A percentile compares a stretch with the other conserved stretches of the same genome.
phyloP scores from a whole-genome alignment of 2,113 vertebrate species.

The Hassar affinis region DNA sequence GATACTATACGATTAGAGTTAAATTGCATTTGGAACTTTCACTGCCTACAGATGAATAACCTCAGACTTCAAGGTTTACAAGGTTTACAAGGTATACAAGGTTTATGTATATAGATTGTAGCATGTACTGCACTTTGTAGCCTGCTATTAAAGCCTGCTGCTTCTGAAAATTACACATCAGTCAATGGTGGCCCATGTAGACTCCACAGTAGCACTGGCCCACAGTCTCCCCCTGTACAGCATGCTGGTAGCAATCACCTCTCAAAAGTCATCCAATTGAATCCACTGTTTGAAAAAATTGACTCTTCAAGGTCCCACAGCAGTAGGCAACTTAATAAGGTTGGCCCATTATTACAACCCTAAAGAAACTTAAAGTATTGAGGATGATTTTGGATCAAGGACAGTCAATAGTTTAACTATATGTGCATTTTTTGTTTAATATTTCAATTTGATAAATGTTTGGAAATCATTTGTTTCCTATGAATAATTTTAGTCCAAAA shows the following conservation, averaged over 20 bases:
- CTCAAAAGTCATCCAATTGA: conserved; percentile 41
- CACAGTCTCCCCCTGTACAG: conserved; percentile 28
- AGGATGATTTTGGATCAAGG: conserved; percentile 41
- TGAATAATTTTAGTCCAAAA: not conserved
- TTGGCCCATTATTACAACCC: conserved; percentile 53
- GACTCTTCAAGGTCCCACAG: conserved; percentile 61
- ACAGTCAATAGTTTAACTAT: conserved; percentile 21
- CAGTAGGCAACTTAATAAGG: conserved; percentile 54
- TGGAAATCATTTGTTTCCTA: not conserved
- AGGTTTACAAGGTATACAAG: no score
- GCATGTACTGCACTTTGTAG: conserved; percentile 28
- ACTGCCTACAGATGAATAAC: conserved; percentile 47
- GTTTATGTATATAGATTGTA: conserved; percentile 36
- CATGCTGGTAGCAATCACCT: conserved; percentile 34
- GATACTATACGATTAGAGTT: not conserved
- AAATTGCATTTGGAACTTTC: conserved; percentile 15
- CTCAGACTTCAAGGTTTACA: no score
- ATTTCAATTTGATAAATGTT: not conserved
- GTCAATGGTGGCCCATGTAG: conserved; percentile 31
- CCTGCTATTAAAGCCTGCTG: conserved; percentile 55
- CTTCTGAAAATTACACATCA: conserved; percentile 57
- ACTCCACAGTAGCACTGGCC: conserved; percentile 27
- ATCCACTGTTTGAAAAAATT: conserved; percentile 54
- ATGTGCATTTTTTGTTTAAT: not conserved
- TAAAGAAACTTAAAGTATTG: conserved; percentile 44